Evolutionary conservation across 2,888 invertebrate species (phyloP), one percentile per base, ranked within the genome.

Genomic region (Erebia aethiops): DNA sequence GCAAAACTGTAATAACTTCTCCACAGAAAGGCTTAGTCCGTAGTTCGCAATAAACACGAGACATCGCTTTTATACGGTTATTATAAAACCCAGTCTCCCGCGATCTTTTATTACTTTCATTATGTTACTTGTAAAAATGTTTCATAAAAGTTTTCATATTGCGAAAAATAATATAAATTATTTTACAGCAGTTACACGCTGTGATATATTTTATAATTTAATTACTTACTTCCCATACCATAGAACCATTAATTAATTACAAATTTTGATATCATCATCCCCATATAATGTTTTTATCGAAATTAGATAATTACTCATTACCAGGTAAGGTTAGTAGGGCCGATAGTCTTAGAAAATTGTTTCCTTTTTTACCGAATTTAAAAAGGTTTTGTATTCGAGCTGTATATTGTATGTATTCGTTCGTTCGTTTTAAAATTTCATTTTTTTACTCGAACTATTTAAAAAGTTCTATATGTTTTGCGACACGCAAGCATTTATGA

Each of bases 101-200:
- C 64, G 75, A 77, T 76, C 80, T 80, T 81, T 81, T 82, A 81
- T 82, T 81, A 81, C 82, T 79, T 79, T 78, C 79, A 81, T 81
- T 80, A 82, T 81, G 78, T 79, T 78, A 78, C 77, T 80, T 78
- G 77, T 78, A 77, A 77, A 79, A 81, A 78, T 80, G 75, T 73
- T 79, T 77, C 76, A 78, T 77, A 77, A 75, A 79, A 81, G 65
- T 57, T 70, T 65, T 63, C 35, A 54, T 63, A 56, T 49, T 49
- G 61, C 60, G 46, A 58, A 67, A 67, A 46, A 46, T 46, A 46
- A 68, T n/a, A 41, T 67, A 46, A 67, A 67, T 21, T 58, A 67
- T 49, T 49, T 54, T 46, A 16, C 41, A 26, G 52, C 26, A 10
- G 52, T 52, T 35, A 52, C 16, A 64, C 21, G 52, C 54, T 64